phyloP scores from a whole-genome alignment of 2,113 vertebrate species.

The Aphyosemion australe region DNA sequence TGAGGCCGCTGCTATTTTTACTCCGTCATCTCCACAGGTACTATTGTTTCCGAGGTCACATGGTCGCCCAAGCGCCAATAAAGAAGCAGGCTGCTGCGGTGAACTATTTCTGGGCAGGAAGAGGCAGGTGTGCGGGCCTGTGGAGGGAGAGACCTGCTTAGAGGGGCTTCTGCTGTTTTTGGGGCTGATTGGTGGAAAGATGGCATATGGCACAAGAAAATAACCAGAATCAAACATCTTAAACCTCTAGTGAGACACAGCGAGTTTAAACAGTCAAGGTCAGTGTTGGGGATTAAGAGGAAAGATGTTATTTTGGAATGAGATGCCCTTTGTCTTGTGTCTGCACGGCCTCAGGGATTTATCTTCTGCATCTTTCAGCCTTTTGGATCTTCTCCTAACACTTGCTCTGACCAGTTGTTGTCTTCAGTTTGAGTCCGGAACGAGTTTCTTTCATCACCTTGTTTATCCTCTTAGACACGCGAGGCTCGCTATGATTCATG shows the following conservation, averaged over 20 bases:
- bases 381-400: neutral
- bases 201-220: constrained; percentile 30
- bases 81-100: constrained; percentile 52
- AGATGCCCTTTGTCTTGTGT: constrained; percentile 42
- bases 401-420: constrained; percentile 13
- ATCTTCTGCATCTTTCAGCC: neutral
- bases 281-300: constrained; percentile 38
- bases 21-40: constrained; percentile 59
- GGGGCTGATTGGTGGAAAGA: constrained; percentile 32
- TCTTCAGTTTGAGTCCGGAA: neutral
- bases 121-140: constrained; percentile 67
- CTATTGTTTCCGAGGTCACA: constrained; percentile 51
- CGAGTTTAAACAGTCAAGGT: constrained; percentile 59
- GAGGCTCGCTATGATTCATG: too few relatives aligned
- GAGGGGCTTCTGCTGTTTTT: constrained; percentile 47
- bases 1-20: constrained; percentile 62
- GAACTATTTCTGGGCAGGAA: constrained; percentile 69
- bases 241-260: constrained; percentile 20
- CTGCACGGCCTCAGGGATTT: constrained; percentile 44
- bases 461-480: too few relatives aligned
- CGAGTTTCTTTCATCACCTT: neutral
- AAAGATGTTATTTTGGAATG: constrained; percentile 44
- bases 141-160: constrained; percentile 46
- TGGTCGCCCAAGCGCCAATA: constrained; percentile 35
- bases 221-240: constrained; percentile 7